Percentiles rank a stretch among this genome's conserved stretches.
Evolutionary conservation across 2,797 vertebrate species (phyloP).

Genomic region (Lates japonicus): DNA sequence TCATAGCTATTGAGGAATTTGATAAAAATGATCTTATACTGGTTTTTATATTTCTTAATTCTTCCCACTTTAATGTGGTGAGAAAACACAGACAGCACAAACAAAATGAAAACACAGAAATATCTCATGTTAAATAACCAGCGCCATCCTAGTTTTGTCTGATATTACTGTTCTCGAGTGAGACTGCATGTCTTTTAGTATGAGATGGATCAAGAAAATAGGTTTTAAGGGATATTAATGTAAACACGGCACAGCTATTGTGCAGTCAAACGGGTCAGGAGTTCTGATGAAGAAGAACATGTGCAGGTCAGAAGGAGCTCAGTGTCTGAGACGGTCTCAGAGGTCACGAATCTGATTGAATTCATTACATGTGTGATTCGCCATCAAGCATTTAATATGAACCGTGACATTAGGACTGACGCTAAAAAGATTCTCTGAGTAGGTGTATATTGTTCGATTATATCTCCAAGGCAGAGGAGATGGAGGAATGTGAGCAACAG

Average conservation of each 20-base stretch:
- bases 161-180: background rate
- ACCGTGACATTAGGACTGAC: constrained; percentile 67
- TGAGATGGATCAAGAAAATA: background rate
- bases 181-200: constrained; percentile 12
- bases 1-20: background rate
- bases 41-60: too few relatives aligned
- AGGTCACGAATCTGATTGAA: constrained; percentile 66
- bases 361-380: constrained; percentile 66
- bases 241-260: constrained; percentile 46
- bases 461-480: constrained; percentile 50
- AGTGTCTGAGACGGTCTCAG: background rate
- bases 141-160: background rate
- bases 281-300: constrained; percentile 49
- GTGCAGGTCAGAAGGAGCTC: constrained; percentile 51
- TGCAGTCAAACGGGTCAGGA: constrained; percentile 21
- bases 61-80: too few relatives aligned
- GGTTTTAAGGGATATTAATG: constrained; percentile 39
- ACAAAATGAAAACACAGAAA: background rate
- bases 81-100: too few relatives aligned
- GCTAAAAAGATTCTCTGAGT: constrained; percentile 38
- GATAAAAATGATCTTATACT: too few relatives aligned
- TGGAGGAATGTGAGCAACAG: background rate
- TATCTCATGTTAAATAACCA: background rate
- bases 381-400: constrained; percentile 63
- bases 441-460: constrained; percentile 35